These are phyloP conservation scores for Narcine bancroftii DNA, from an alignment of 2,113 vertebrate genomes.

Conservation along the genomic window DNA sequence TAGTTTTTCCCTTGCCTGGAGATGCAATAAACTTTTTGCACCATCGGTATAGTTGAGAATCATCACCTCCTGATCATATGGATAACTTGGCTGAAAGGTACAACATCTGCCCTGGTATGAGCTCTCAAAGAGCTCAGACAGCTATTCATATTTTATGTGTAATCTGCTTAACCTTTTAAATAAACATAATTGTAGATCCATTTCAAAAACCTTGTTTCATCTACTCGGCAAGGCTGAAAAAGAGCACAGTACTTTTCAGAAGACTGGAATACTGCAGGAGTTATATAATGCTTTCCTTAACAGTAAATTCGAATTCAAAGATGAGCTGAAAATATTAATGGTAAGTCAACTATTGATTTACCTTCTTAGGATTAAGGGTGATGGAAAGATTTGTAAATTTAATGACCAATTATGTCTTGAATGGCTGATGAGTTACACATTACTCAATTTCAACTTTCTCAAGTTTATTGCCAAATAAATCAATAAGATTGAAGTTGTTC, in stretches of 20 bases:
- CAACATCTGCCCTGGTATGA: not conserved
- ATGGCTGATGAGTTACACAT: not conserved
- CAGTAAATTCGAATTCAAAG: not conserved
- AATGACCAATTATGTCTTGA: not conserved
- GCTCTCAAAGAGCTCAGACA: not conserved
- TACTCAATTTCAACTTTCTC: not conserved
- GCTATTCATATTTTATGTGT: not conserved
- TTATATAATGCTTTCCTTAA: not conserved
- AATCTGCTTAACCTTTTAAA: not conserved
- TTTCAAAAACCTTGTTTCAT: not conserved
- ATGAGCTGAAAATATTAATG: not conserved
- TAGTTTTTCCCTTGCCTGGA: not conserved
- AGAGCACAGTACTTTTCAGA: no score
- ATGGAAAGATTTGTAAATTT: not conserved
- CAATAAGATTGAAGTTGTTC: not conserved
- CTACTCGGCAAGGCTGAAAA: not conserved
- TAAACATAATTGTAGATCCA: not conserved
- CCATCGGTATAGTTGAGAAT: not conserved
- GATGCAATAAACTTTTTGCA: not conserved
- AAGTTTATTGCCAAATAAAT: not conserved
- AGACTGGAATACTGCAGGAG: not conserved
- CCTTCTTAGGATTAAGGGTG: not conserved
- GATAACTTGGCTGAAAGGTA: not conserved
- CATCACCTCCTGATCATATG: not conserved
- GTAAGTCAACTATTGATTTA: not conserved